These are phyloP conservation scores for Holothuria leucospilota DNA, from an alignment of 53 echinoderm and acorn worm species.

Conservation along the genomic window DNA sequence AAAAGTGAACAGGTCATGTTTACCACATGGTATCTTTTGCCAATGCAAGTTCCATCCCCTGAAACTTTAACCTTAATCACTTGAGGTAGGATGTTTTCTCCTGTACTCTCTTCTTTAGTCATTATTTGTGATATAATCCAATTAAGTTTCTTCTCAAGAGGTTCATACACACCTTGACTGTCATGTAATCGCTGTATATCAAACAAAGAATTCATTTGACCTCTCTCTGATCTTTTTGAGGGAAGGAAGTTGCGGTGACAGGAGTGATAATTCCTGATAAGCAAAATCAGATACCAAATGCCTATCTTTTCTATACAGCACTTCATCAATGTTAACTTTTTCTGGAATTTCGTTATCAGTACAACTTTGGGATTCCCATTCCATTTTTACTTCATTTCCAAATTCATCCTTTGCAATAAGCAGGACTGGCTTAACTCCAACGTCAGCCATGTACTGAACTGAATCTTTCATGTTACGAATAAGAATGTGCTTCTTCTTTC, in stretches of 20 bases:
- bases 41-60: too few relatives aligned
- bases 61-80: background rate
- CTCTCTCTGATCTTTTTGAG: background rate
- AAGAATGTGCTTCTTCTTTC: conserved; percentile 8
- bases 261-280: conserved; percentile 17
- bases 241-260: conserved; percentile 9
- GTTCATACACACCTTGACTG: conserved; percentile 25
- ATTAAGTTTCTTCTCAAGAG: background rate
- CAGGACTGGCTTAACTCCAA: conserved; percentile 1
- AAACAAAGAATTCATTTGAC: background rate
- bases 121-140: conserved; percentile 6
- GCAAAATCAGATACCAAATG: conserved; percentile 13
- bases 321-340: conserved; percentile 8
- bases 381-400: conserved; percentile 6
- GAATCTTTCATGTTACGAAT: background rate
- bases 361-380: background rate
- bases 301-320: conserved; percentile 5
- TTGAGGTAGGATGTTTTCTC: background rate
- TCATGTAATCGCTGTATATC: background rate
- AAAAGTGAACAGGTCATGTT: conserved; percentile 2
- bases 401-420: conserved; percentile 31
- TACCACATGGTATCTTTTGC: too few relatives aligned
- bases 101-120: conserved; percentile 12
- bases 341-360: background rate
- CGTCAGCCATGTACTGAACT: conserved; percentile 1